phyloP scores from a whole-genome alignment of 2,797 vertebrate genomes.

The Sebastes umbrosus region DNA sequence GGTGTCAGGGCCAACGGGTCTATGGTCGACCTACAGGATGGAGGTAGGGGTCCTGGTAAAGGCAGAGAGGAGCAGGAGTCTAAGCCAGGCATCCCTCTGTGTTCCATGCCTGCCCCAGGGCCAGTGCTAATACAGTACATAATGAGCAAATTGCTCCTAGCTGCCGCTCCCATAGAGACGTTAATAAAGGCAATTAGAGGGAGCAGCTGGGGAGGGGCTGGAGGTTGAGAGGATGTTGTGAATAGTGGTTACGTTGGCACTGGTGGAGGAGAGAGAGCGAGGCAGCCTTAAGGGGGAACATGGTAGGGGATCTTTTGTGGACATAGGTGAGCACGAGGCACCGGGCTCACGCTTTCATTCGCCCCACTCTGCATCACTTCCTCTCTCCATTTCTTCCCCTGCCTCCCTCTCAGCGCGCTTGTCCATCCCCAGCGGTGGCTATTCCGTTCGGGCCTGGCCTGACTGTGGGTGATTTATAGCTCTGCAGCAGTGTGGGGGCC shows the following conservation, averaged over 20 bases:
- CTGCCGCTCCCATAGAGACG: conserved; percentile 83
- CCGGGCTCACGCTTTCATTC: conserved; percentile 14
- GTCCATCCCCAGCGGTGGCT: conserved; percentile 72
- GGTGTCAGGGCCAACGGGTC: conserved; percentile 28
- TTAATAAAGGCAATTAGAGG: conserved; percentile 84
- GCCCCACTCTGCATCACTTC: conserved; percentile 9
- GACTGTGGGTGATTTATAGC: conserved; percentile 84
- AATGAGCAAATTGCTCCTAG: conserved; percentile 82
- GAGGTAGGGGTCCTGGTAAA: conserved; percentile 69
- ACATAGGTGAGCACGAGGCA: conserved; percentile 43
- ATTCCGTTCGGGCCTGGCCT: conserved; percentile 54
- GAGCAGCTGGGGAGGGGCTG: conserved; percentile 74
- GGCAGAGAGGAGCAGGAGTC: conserved; percentile 54
- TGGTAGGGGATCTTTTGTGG: conserved; percentile 47
- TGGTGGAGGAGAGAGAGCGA: conserved; percentile 17
- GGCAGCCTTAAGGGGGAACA: conserved; percentile 33
- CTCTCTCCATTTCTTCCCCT: conserved; percentile 26
- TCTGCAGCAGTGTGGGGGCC: conserved; percentile 80
- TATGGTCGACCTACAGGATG: conserved; percentile 33
- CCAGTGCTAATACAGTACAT: conserved; percentile 80
- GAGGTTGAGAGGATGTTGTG: conserved; percentile 71
- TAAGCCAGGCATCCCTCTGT: conserved; percentile 75
- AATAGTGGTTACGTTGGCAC: conserved; percentile 56
- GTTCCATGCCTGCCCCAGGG: conserved; percentile 77
- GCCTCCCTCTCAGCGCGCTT: conserved; percentile 42